A percentile compares a stretch with the other conserved stretches of the same genome.
Evolutionary conservation across 2,888 invertebrate genomes (phyloP).

Genomic region (Chromoteleia sp.): DNA sequence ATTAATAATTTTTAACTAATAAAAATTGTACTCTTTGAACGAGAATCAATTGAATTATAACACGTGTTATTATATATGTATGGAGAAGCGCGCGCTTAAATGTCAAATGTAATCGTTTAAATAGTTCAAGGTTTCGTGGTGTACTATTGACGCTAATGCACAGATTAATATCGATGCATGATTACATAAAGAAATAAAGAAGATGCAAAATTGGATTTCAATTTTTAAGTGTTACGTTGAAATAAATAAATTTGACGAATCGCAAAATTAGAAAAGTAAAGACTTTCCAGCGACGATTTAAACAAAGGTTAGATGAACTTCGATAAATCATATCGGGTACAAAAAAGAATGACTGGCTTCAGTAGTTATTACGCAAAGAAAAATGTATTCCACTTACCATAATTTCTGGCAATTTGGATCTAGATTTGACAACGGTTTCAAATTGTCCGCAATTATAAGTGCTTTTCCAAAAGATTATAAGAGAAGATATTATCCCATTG

Average conservation of each 20-base stretch:
- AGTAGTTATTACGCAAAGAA: slow-evolving; percentile 40
- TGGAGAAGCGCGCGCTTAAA: slow-evolving; percentile 19
- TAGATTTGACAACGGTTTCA: slow-evolving; percentile 21
- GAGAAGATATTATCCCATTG: slow-evolving; percentile 2
- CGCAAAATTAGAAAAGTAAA: too few relatives aligned
- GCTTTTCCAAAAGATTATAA: slow-evolving; percentile 1
- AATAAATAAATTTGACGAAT: background rate
- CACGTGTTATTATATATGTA: slow-evolving; percentile 25
- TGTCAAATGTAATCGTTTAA: slow-evolving; percentile 63
- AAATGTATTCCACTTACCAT: slow-evolving; percentile 37
- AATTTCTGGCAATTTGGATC: slow-evolving; percentile 31
- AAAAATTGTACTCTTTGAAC: slow-evolving; percentile 24
- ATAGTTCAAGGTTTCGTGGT: slow-evolving; percentile 55
- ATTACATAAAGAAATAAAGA: slow-evolving; percentile 9
- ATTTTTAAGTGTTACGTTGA: too few relatives aligned
- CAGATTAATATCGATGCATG: background rate
- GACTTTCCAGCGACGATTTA: too few relatives aligned
- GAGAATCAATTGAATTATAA: slow-evolving; percentile 41
- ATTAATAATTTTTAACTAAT: slow-evolving; percentile 37
- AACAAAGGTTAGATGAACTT: background rate
- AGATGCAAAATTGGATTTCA: background rate
- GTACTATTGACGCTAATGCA: slow-evolving; percentile 5
- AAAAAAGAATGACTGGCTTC: slow-evolving; percentile 23
- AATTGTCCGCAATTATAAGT: slow-evolving; percentile 43
- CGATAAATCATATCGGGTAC: slow-evolving; percentile 16